Evolutionary conservation across 2,888 invertebrate genomes (phyloP), one percentile per base, ranked within the genome.

Genomic region (Andrena trimmerana): DNA sequence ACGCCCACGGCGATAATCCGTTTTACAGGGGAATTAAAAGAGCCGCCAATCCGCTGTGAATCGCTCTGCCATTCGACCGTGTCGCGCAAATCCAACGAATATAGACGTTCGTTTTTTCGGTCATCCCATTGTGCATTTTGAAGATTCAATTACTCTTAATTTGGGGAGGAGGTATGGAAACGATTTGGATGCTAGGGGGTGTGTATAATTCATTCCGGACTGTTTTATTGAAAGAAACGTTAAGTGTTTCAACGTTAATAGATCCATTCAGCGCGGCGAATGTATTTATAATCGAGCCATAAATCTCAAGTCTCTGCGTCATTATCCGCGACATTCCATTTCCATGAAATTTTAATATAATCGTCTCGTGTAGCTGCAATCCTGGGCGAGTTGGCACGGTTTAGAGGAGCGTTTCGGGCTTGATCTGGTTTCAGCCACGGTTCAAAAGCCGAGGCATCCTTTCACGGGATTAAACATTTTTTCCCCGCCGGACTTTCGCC

Each of bases 341-440:
- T 42, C 42, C 42, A 42, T 42, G 29, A 71, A 60, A 71, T 71
- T 71, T 71, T 71, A 71, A 71, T 60, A 62, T 65, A 42, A 65
- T 65, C 65, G 59, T 31, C 60, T 20, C 20, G n/a, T 10, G 29
- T 27, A 27, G 16, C 65, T 27, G 50, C 13, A 7, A 10, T 31
- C 16, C 20, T 1, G 36, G 33, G 10, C 50, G 31, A 52, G 52
- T 52, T 67, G 50, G n/a, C 67, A 27, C 67, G 50, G 52, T 65
- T 24, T 8, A 36, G 42, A 7, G 50, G 13, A 67, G n/a, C 50
- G 10, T 13, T 42, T 42, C 42, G 42, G 36, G 33, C 60, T 75
- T 36, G 24, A 67, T 60, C 60, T 68, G 24, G 7, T 10, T 6
- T 10, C 7, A 8, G 50, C 20, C 48, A 6, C 13, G 27, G 42